Conservation (phyloP, 2,888 invertebrate species). For the Eugnorisma glareosa region DNA sequence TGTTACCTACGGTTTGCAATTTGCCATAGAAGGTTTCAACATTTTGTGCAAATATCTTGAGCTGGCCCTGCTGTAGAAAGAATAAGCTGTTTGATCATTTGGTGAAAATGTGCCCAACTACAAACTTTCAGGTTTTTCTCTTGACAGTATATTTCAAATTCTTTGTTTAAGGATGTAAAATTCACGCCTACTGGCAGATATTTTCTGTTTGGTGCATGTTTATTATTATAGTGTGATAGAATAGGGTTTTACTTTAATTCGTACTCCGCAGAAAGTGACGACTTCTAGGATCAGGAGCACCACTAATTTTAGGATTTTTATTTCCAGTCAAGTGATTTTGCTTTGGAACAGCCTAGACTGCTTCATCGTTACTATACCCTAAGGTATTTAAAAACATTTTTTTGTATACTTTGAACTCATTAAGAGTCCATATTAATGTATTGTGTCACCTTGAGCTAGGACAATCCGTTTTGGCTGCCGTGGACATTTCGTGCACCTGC, state of each 20-base stretch:
- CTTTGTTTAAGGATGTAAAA: not conserved
- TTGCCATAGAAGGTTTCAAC: not conserved
- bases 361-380: too few relatives aligned
- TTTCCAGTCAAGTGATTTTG: slow-evolving; percentile 14
- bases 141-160: not conserved
- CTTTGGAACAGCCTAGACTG: slow-evolving; percentile 5
- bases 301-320: slow-evolving; percentile 9
- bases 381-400: not conserved
- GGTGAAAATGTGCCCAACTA: slow-evolving; percentile 6
- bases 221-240: not conserved
- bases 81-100: not conserved
- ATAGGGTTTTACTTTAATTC: not conserved
- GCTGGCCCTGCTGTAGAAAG: not conserved
- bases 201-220: not conserved
- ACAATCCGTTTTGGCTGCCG: slow-evolving; percentile 3
- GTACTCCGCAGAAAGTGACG: not conserved
- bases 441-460: slow-evolving; percentile 11
- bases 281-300: slow-evolving; percentile 2
- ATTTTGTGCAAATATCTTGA: slow-evolving; percentile 10
- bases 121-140: slow-evolving; percentile 4
- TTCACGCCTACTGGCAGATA: not conserved
- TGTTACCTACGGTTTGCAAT: too few relatives aligned
- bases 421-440: slow-evolving; percentile 13
- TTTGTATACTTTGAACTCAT: slow-evolving; percentile 5
- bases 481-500: slow-evolving; percentile 15